Evolutionary conservation across 2,113 vertebrate species (phyloP).

Genomic region (Mungos mungo): DNA sequence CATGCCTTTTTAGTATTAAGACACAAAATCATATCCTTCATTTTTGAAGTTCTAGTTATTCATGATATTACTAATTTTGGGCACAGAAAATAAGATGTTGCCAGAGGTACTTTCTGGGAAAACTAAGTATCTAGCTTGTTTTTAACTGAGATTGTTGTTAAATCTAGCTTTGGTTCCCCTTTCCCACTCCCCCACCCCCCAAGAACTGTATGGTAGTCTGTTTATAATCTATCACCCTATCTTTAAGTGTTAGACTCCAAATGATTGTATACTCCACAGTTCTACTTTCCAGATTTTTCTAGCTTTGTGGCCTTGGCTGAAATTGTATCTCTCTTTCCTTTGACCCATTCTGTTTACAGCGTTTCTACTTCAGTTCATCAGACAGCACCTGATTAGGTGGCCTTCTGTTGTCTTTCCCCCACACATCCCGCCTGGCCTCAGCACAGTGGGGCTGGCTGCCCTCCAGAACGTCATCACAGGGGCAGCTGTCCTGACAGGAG

Average conservation of each 20-base stretch:
- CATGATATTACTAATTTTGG: conserved; percentile 59
- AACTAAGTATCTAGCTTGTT: conserved; percentile 33
- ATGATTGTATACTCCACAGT: background rate
- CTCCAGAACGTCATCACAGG: conserved; percentile 55
- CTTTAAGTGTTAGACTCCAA: conserved; percentile 14
- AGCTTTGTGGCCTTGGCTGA: background rate
- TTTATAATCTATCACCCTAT: background rate
- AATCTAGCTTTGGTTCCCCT: background rate
- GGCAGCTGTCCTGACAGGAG: conserved; percentile 52
- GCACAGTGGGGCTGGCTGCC: conserved; percentile 19
- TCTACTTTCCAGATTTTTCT: background rate
- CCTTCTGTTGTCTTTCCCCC: conserved; percentile 58
- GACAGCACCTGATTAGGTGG: conserved; percentile 57
- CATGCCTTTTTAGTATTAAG: conserved; percentile 69
- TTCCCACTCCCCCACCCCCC: background rate
- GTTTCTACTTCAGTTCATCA: conserved; percentile 49
- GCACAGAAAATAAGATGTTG: conserved; percentile 55
- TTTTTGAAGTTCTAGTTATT: conserved; percentile 54
- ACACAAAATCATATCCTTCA: conserved; percentile 55
- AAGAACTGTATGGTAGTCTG: background rate
- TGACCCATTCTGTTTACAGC: background rate
- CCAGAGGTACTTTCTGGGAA: conserved; percentile 47
- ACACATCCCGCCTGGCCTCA: conserved; percentile 37
- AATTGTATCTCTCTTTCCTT: background rate
- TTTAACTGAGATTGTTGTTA: conserved; percentile 52